Evolutionary conservation across 2,113 vertebrate genomes (phyloP).

Genomic region (Lathamus discolor): DNA sequence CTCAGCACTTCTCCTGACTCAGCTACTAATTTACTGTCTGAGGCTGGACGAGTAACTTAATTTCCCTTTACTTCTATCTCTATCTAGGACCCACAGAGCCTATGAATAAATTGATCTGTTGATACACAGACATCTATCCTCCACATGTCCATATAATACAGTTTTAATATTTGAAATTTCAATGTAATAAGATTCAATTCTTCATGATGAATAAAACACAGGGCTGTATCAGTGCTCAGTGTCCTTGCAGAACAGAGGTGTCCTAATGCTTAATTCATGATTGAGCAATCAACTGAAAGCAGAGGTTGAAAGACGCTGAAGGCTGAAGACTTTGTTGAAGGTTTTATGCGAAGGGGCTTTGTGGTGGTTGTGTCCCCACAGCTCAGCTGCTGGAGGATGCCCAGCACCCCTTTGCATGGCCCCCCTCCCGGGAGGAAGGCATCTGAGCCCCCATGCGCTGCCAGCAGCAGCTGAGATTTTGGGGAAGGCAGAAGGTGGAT

Average conservation of each 20-base stretch:
- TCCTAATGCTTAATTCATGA: slow-evolving; percentile 12
- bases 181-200: neutral
- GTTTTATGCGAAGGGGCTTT: neutral
- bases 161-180: slow-evolving; percentile 44
- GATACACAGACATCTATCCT: neutral
- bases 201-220: slow-evolving; percentile 30
- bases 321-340: neutral
- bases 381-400: neutral
- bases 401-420: neutral
- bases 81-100: neutral
- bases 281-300: neutral
- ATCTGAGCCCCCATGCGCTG: neutral
- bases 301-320: neutral
- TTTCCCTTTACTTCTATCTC: neutral
- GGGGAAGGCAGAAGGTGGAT: neutral
- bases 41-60: neutral
- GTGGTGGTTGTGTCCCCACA: neutral
- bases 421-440: neutral
- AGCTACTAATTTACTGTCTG: neutral
- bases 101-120: slow-evolving; percentile 28
- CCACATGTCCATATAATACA: neutral
- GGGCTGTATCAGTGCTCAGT: neutral
- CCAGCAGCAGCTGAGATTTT: neutral
- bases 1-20: neutral
- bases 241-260: neutral